Evolutionary conservation across 2,113 vertebrate genomes (phyloP).

Genomic region (Coryphaenoides rupestris): DNA sequence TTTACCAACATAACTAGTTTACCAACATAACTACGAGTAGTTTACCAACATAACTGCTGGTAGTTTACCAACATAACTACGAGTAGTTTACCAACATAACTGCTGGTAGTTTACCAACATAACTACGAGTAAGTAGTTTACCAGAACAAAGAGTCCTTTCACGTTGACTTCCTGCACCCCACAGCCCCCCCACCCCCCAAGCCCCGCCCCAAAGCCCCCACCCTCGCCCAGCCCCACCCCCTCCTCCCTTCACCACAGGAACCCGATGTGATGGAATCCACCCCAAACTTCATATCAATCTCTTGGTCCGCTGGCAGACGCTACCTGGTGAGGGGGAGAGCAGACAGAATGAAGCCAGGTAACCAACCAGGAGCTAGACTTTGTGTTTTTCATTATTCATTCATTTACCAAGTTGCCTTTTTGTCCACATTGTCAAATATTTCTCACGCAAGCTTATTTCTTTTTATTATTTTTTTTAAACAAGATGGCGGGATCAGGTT

Average conservation of each 20-base stretch:
- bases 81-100: too few relatives aligned
- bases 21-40: too few relatives aligned
- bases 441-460: background rate
- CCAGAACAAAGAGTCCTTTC: conserved; percentile 75
- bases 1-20: too few relatives aligned
- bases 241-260: conserved; percentile 56
- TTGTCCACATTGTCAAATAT: background rate
- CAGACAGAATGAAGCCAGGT: too few relatives aligned
- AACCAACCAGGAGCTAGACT: background rate
- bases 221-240: too few relatives aligned
- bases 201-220: too few relatives aligned
- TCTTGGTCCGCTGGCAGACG: conserved; percentile 40
- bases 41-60: too few relatives aligned
- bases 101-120: too few relatives aligned
- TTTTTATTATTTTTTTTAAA: background rate
- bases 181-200: conserved; percentile 46
- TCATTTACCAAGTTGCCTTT: background rate
- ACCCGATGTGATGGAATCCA: conserved; percentile 65
- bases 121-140: too few relatives aligned
- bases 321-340: conserved; percentile 29
- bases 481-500: too few relatives aligned
- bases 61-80: too few relatives aligned
- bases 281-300: conserved; percentile 63
- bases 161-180: conserved; percentile 72
- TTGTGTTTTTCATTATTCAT: background rate